phyloP scores from a whole-genome alignment of 1,140 invertebrate genomes.

The Carcinoscorpius rotundicauda region DNA sequence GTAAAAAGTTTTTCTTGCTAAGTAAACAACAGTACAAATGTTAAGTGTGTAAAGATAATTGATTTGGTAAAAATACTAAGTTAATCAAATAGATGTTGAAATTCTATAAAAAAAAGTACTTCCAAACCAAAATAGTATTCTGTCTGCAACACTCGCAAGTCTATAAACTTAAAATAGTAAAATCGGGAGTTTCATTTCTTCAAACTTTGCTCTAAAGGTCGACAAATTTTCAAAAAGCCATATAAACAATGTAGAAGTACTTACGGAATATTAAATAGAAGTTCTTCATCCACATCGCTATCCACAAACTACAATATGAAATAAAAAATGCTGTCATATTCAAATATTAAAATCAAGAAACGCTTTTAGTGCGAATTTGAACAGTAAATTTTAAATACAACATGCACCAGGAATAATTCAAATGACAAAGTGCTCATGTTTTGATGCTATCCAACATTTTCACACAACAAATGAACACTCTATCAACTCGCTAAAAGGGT shows the following conservation, averaged over 20 bases:
- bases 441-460: too few relatives aligned
- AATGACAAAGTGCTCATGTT: too few relatives aligned
- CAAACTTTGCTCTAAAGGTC: too few relatives aligned
- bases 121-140: neutral
- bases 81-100: neutral
- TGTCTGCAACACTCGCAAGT: neutral
- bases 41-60: neutral
- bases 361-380: too few relatives aligned
- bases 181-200: too few relatives aligned
- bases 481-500: too few relatives aligned
- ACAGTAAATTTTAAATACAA: too few relatives aligned
- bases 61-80: neutral
- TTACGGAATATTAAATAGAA: conserved; percentile 87
- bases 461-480: too few relatives aligned
- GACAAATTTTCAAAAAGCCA: too few relatives aligned
- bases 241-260: conserved; percentile 25
- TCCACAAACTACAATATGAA: conserved; percentile 62
- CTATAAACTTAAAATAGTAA: too few relatives aligned
- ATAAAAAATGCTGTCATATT: conserved; percentile 9
- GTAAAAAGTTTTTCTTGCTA: neutral
- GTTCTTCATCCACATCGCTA: conserved; percentile 87
- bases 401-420: too few relatives aligned
- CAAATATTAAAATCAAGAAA: conserved; percentile 1
- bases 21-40: neutral
- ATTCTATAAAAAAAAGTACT: neutral